Base-by-base conservation (phyloP, 2,888 invertebrate genomes). In the Aquatica leii region DNA sequence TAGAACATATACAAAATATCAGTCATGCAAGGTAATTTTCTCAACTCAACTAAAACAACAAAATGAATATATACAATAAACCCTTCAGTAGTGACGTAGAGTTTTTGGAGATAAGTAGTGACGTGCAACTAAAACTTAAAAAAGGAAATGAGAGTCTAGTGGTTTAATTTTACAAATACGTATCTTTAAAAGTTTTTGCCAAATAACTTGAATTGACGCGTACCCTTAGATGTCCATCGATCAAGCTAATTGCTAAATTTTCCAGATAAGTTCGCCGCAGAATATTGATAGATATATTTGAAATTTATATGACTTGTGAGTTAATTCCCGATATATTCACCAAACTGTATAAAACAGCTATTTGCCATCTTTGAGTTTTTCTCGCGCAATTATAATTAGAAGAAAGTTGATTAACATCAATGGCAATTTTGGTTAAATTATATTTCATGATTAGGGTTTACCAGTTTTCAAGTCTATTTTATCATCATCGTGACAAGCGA, bases 211-310 rank as follows among this genome's bases (percentile, higher is more conserved):
- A 48, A 8, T 9, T 5, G 15, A 15, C 43, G 8, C 43, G 43
- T 43, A 9, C 43, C 20, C 17, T 48, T 2, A 18, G 48, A 2
- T 18, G 6, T 20, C 20, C 20, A 17, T 17, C 18, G 3, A 48
- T 48, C 18, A 48, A 18, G 5, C 20, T 18, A n/a, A 48, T 20
- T 17, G 48, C 18, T 48, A 48, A 15, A 48, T 48, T 18, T 48
- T 48, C 20, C n/a, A 48, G 48, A 48, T 9, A 9, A 4, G 5
- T 31, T 31, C n/a, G n/a, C n/a, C n/a, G n/a, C n/a, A n/a, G n/a
- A n/a, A n/a, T n/a, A n/a, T n/a, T n/a, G n/a, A n/a, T 40, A 50
- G 49, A 50, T 2, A 11, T 12, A 9, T 37, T 37, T 43, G 43
- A 12, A 12, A 40, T n/a, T 9, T 40, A 8, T 40, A 12, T 40